Base-by-base conservation (phyloP, 2,797 vertebrate species). In the Microctenopoma stevenorrisi region DNA sequence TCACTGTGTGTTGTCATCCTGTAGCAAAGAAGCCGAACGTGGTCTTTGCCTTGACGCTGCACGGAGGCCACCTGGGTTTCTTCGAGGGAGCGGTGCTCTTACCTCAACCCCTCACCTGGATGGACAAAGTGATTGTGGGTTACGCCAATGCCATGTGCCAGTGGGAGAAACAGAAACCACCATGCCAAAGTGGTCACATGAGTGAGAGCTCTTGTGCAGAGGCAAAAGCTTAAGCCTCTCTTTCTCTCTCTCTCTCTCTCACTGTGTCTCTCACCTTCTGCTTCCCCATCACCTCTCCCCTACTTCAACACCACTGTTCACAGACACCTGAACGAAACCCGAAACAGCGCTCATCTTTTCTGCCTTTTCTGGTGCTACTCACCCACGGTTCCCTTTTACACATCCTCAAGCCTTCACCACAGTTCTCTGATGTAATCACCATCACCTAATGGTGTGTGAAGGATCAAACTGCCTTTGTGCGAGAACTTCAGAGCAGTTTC, bases 1-100 rank as follows among this genome's bases (percentile, higher is more conserved):
- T 69, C 5, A 6, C 56, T 37, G 12, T 79, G 26, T 70, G 8
- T 3, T 66, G 26, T 82, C 64, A 1, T 75, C 72, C 38, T 68
- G 25, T 8, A 93, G 91, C 87, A 72, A 93, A 93, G 73, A 93
- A 89, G 81, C 72, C 84, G 0, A 92, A 98, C 0, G 96, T 98
- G 78, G 92, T 99, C 89, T 97, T 98, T 33, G 95, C 96, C 63
- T 92, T 99, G 88, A 97, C 97, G 0, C 94, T 96, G 60, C 98
- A 99, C 0, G 97, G 98, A 65, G 98, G 98, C 46, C 98, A 99
- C 88, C 92, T 99, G 85, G 97, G 98, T 81, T 99, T 98, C 92
- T 99, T 99, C 13, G 97, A 99, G 87, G 98, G 98, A 0, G 95
- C 97, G 0, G 96, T 98, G 67, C 95, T 99, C 4, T 96, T 99